Percentiles rank a stretch among this genome's conserved stretches.
These are phyloP conservation scores for Syrphus vitripennis DNA, from an alignment of 2,888 invertebrate genomes.

Conservation along the genomic window DNA sequence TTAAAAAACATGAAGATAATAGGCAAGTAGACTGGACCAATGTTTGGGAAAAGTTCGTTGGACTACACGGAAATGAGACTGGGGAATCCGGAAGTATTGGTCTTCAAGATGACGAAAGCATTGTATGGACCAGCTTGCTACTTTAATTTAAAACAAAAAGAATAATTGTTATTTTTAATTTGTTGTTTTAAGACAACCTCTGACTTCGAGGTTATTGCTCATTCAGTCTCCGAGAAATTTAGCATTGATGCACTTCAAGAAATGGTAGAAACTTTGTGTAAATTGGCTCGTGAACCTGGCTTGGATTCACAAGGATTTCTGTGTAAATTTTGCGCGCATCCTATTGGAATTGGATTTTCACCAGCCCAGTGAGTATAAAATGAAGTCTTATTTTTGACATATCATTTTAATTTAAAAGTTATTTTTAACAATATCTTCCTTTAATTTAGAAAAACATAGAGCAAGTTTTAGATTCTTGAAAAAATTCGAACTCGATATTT, in stretches of 20 bases:
- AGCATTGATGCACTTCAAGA: constrained; percentile 83
- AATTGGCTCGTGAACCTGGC: constrained; percentile 89
- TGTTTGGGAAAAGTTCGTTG: constrained; percentile 82
- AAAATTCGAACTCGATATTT: no score
- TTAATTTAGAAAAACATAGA: no score
- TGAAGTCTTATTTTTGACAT: neutral
- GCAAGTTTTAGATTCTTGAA: no score
- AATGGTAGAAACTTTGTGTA: constrained; percentile 86
- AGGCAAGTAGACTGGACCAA: constrained; percentile 82
- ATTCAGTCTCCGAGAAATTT: constrained; percentile 82
- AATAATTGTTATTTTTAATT: neutral
- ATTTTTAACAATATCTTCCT: no score
- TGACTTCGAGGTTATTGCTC: constrained; percentile 84
- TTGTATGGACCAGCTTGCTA: neutral
- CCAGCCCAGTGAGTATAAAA: constrained; percentile 81
- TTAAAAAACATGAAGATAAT: constrained; percentile 78
- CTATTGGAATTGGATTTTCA: constrained; percentile 84
- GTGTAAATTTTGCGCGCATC: constrained; percentile 85
- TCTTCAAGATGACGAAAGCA: constrained; percentile 19
- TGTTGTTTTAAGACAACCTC: constrained; percentile 78
- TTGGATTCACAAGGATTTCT: constrained; percentile 93
- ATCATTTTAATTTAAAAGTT: no score
- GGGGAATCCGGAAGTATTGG: neutral
- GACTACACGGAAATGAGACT: constrained; percentile 53
- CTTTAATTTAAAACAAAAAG: neutral